A percentile compares a stretch with the other conserved stretches of the same genome.
These are phyloP conservation scores for Coregonus sp. DNA, from an alignment of 2,797 vertebrate species.

Conservation along the genomic window DNA sequence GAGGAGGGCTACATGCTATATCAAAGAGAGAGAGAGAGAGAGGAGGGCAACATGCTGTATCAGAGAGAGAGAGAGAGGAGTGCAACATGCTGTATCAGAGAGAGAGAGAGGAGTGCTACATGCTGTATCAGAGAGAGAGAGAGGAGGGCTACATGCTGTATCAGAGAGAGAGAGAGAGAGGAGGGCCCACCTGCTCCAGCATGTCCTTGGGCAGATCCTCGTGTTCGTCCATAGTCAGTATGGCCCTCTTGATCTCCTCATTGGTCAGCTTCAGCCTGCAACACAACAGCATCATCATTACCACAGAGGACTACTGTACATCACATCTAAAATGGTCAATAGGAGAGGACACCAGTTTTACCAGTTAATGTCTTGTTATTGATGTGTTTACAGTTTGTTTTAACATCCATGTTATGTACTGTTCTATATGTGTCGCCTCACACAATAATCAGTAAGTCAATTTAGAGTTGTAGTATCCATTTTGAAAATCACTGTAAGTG, in stretches of 20 bases:
- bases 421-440: not conserved
- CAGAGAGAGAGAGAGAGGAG: too few relatives aligned
- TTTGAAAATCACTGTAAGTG: not conserved
- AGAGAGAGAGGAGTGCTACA: too few relatives aligned
- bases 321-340: not conserved
- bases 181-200: constrained; percentile 90
- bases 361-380: not conserved
- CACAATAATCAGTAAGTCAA: not conserved
- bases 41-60: too few relatives aligned
- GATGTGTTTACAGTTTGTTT: not conserved
- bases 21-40: too few relatives aligned
- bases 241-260: constrained; percentile 96
- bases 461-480: too few relatives aligned
- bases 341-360: not conserved
- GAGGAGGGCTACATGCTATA: too few relatives aligned
- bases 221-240: constrained; percentile 97
- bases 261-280: constrained; percentile 94
- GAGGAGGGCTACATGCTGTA: too few relatives aligned
- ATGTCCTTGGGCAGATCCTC: constrained; percentile 99
- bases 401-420: not conserved
- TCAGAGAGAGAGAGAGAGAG: not conserved
- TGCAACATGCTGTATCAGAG: too few relatives aligned
- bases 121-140: too few relatives aligned
- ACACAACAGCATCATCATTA: constrained; percentile 30
- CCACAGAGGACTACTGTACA: not conserved